These are phyloP conservation scores for Enteromius unitaeniatus DNA, from an alignment of 2,797 vertebrate species.

Conservation along the genomic window DNA sequence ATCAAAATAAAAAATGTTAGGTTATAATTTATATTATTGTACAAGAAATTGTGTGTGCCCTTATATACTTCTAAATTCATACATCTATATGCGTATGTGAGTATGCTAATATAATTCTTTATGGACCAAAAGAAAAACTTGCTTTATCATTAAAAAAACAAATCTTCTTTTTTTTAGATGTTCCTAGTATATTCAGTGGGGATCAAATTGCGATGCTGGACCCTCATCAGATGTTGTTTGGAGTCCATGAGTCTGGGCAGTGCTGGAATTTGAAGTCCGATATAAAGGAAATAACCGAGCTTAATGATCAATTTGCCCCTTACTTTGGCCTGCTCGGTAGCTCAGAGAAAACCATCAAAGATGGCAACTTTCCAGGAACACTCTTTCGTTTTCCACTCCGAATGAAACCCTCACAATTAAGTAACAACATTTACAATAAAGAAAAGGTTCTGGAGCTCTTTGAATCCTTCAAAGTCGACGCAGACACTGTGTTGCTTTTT, in stretches of 20 bases:
- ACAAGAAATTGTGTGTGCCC: not conserved
- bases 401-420: slow-evolving; percentile 91
- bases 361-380: slow-evolving; percentile 91
- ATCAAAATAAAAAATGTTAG: not conserved
- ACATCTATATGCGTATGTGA: not conserved
- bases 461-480: slow-evolving; percentile 95
- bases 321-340: slow-evolving; percentile 92
- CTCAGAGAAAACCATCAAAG: slow-evolving; percentile 87
- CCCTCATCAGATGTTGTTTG: slow-evolving; percentile 96
- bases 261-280: slow-evolving; percentile 97
- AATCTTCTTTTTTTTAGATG: slow-evolving; percentile 79
- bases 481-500: slow-evolving; percentile 95
- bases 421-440: slow-evolving; percentile 93
- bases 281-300: slow-evolving; percentile 90
- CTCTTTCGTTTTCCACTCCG: slow-evolving; percentile 97
- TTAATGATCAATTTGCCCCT: slow-evolving; percentile 93
- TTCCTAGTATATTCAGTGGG: slow-evolving; percentile 98
- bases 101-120: not conserved
- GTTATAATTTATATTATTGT: not conserved
- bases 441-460: slow-evolving; percentile 96
- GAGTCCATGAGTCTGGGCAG: slow-evolving; percentile 93
- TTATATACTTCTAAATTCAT: not conserved
- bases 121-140: not conserved
- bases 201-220: slow-evolving; percentile 98
- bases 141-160: not conserved